A percentile compares a stretch with the other conserved stretches of the same genome.
phyloP scores from a whole-genome alignment of 2,888 invertebrate genomes.

The Nycteola revayana region DNA sequence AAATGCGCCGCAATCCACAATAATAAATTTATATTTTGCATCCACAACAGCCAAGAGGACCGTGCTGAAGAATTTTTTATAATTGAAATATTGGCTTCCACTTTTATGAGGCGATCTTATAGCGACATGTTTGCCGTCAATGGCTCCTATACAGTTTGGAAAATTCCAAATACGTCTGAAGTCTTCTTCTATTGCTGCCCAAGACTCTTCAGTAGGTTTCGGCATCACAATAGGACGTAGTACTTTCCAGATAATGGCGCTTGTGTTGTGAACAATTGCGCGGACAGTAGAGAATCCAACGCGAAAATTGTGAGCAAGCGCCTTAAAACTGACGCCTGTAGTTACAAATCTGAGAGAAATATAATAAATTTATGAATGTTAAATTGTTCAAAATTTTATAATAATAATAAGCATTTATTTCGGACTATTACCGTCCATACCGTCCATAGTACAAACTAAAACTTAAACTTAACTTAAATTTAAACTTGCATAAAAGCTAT shows the following conservation, averaged over 20 bases:
- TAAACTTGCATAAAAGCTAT: too few species aligned
- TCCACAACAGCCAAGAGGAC: slow-evolving; percentile 20
- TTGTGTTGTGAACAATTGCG: slow-evolving; percentile 10
- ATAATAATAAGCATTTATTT: too few species aligned
- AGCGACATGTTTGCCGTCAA: slow-evolving; percentile 15
- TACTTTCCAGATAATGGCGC: slow-evolving; percentile 1
- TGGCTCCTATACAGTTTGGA: slow-evolving; percentile 21
- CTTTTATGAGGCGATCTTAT: slow-evolving; percentile 15
- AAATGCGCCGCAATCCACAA: slow-evolving; percentile 21
- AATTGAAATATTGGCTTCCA: slow-evolving; percentile 17
- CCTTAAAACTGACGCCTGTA: slow-evolving; percentile 15
- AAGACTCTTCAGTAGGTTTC: slow-evolving; percentile 15
- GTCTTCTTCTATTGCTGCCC: slow-evolving; percentile 9
- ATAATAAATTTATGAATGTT: too few species aligned
- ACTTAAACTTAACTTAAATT: too few species aligned
- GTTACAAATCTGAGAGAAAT: slow-evolving; percentile 10
- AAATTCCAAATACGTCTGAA: slow-evolving; percentile 21
- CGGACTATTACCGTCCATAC: too few species aligned
- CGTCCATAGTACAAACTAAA: too few species aligned
- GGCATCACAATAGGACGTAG: slow-evolving; percentile 16
- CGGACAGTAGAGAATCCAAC: slow-evolving; percentile 13
- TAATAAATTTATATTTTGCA: slow-evolving; percentile 20
- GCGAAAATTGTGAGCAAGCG: slow-evolving; percentile 11
- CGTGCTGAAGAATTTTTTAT: slow-evolving; percentile 20
- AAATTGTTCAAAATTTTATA: not conserved